Conservation (phyloP, 2,888 invertebrate species). For the Drosophila picticornis region DNA sequence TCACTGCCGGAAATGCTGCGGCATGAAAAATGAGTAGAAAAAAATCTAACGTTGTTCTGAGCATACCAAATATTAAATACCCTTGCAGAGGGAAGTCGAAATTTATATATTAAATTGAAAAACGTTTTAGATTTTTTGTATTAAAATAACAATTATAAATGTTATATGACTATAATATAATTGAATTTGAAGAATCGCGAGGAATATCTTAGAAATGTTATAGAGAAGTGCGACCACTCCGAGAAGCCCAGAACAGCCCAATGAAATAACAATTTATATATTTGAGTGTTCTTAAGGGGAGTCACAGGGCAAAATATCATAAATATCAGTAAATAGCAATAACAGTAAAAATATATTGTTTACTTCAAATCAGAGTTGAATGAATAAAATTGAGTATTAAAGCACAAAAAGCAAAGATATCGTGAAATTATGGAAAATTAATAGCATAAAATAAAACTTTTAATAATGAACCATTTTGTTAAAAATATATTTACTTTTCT, state of each 20-base stretch:
- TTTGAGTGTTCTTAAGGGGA: background rate
- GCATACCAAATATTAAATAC: background rate
- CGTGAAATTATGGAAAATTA: too few relatives aligned
- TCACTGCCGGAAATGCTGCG: constrained; percentile 77
- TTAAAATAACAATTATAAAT: background rate
- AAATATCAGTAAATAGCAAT: too few relatives aligned
- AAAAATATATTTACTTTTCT: background rate
- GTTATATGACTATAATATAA: background rate
- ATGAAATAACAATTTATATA: background rate
- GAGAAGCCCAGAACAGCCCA: background rate
- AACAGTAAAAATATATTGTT: too few relatives aligned
- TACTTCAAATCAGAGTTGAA: too few relatives aligned
- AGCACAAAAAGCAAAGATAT: too few relatives aligned
- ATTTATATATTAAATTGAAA: background rate
- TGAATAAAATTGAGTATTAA: too few relatives aligned
- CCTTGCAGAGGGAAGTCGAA: background rate
- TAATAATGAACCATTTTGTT: background rate
- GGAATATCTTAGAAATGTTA: background rate
- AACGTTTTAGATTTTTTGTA: background rate
- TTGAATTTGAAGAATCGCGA: background rate
- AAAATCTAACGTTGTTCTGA: background rate
- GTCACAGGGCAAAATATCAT: too few relatives aligned
- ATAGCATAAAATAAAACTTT: background rate
- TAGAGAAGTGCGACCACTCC: background rate
- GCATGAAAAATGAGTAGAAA: constrained; percentile 4